Percentiles rank a stretch among this genome's conserved stretches.
phyloP scores from a whole-genome alignment of 1,140 invertebrate genomes.

The Philotrypesis tridentata region DNA sequence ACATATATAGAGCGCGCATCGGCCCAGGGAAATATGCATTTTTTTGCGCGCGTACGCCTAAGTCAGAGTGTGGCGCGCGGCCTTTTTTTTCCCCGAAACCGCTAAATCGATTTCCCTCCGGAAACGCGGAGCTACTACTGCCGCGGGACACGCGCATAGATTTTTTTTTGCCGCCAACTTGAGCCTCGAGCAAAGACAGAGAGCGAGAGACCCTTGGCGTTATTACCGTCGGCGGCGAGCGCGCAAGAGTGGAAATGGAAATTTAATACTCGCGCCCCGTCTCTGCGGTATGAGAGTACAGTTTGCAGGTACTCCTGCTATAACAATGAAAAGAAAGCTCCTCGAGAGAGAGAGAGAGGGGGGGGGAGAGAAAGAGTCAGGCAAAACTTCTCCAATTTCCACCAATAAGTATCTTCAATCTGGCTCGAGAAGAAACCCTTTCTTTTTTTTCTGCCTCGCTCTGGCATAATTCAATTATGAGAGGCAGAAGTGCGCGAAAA shows the following conservation, averaged over 20 bases:
- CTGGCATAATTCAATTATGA: slow-evolving; percentile 17
- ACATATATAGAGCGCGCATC: too few relatives aligned
- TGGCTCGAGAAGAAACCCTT: not conserved
- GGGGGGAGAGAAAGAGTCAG: not conserved
- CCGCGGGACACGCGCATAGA: not conserved
- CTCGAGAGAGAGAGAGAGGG: not conserved
- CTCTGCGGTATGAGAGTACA: not conserved
- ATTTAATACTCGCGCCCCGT: slow-evolving; percentile 1
- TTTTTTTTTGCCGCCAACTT: not conserved
- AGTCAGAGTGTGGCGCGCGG: too few relatives aligned
- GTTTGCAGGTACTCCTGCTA: slow-evolving; percentile 15
- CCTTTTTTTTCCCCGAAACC: too few relatives aligned
- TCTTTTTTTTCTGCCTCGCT: not conserved
- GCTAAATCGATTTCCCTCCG: slow-evolving; percentile 7
- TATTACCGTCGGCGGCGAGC: not conserved
- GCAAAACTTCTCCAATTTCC: slow-evolving; percentile 24
- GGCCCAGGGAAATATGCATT: slow-evolving; percentile 7
- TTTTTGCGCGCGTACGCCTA: not conserved
- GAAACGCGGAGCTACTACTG: not conserved
- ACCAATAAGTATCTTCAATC: slow-evolving; percentile 28
- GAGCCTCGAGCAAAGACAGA: too few relatives aligned
- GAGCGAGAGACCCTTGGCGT: not conserved
- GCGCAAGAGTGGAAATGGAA: slow-evolving; percentile 14
- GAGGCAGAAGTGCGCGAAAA: not conserved
- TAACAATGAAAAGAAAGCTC: slow-evolving; percentile 26